Evolutionary conservation across 2,113 vertebrate genomes (phyloP), one percentile per base, ranked within the genome.

Genomic region (Murina feae): DNA sequence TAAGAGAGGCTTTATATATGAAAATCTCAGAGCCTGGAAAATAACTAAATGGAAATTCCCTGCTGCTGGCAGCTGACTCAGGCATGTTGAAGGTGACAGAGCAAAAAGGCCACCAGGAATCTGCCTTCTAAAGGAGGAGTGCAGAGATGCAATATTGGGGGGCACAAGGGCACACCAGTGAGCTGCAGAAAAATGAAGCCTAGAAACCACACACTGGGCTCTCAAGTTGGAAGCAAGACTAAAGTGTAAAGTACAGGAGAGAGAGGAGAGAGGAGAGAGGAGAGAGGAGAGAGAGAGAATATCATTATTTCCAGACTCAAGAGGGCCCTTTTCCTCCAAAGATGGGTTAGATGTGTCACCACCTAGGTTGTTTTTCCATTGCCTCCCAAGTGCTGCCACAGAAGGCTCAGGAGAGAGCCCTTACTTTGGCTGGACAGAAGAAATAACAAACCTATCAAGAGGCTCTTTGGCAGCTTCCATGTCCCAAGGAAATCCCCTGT

Each of bases 1-100:
- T 3, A 81, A 79, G 93, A 80, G 91, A 97, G 89, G 89, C 95
- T 97, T 97, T 96, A 93, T 95, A 96, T 97, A 95, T 90, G 82
- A 76, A 95, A 23, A 76, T 76, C 69, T 95, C 1, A 10, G 42
- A 95, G 96, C 86, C 94, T 95, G 96, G 83, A 55, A 89, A 78
- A 89, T 93, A 69, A 78, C 91, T 32, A 88, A 44, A 80, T 84
- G 93, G 89, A 74, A 97, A 92, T 71, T 89, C 93, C 95, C 93
- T 2, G 71, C 95, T 96, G 93, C 51, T 89, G 53, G 86, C 80
- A 92, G 97, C 96, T 96, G 97, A 82, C 69, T 86, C 82, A 63
- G 14, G 66, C 63, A 18, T 0, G 0, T 6, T 47, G 30, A 96
- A 85, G 35, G 91, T 78, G 82, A 91, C 76, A 74, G 81, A 78